phyloP scores from a whole-genome alignment of 2,113 vertebrate species.

The Xyliphius kryptos region DNA sequence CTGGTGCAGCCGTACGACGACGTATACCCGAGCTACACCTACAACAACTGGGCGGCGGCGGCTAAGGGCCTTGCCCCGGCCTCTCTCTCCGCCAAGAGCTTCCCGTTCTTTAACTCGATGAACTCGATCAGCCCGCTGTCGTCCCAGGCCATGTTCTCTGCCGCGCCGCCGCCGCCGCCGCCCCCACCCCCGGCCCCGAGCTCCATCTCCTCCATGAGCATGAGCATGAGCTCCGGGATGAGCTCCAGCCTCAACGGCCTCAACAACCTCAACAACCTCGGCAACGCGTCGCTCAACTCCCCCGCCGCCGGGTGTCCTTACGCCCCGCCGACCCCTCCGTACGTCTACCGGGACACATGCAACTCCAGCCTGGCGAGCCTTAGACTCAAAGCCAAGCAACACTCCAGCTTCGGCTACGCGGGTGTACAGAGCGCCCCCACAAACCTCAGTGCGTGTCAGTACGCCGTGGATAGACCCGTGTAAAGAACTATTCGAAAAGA shows the following conservation, averaged over 20 bases:
- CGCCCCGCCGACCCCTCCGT: conserved; percentile 92
- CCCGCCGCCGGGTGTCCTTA: conserved; percentile 92
- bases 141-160: conserved; percentile 96
- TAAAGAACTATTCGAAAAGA: no score
- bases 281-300: conserved; percentile 93
- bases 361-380: conserved; percentile 99
- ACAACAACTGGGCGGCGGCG: conserved; percentile 99
- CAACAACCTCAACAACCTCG: conserved; percentile 99
- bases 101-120: conserved; percentile 99
- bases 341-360: conserved; percentile 99
- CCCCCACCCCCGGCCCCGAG: conserved; percentile 79
- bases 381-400: conserved; percentile 99
- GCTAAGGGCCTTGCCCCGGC: conserved; percentile 95
- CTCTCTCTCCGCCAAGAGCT: conserved; percentile 95
- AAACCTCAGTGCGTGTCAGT: conserved; percentile 97
- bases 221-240: conserved; percentile 92
- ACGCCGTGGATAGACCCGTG: conserved; percentile 96
- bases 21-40: conserved; percentile 98
- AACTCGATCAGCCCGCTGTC: conserved; percentile 91
- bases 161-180: conserved; percentile 12
- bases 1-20: conserved; percentile 99
- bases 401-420: conserved; percentile 99
- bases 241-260: conserved; percentile 96
- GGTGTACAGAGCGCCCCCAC: conserved; percentile 93
- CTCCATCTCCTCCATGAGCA: conserved; percentile 97